Evolutionary conservation across 2,888 invertebrate species (phyloP).

Genomic region (Escarpia spicata): DNA sequence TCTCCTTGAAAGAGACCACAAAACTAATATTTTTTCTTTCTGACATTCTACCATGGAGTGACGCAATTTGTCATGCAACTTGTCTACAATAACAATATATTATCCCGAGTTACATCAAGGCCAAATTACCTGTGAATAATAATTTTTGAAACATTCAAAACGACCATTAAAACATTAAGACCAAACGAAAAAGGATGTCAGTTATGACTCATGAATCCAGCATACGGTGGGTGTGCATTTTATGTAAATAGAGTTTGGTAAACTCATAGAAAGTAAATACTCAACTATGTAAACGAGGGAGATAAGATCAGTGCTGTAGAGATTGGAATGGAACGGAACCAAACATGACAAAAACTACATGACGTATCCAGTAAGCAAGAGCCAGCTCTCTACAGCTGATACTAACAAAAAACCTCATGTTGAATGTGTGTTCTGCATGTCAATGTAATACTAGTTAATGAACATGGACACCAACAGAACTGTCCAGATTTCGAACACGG

Average conservation of each 20-base stretch:
- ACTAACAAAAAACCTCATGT: too few relatives aligned
- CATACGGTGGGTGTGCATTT: not conserved
- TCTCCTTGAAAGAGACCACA: not conserved
- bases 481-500: too few relatives aligned
- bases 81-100: not conserved
- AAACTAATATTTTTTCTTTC: not conserved
- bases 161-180: not conserved
- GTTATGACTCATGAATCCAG: not conserved
- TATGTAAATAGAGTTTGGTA: not conserved
- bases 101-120: not conserved
- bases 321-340: not conserved
- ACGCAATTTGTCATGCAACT: not conserved
- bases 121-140: not conserved
- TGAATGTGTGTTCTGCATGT: too few relatives aligned
- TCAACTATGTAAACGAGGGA: not conserved
- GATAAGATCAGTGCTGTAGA: not conserved
- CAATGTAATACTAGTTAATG: not conserved
- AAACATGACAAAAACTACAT: not conserved
- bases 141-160: not conserved
- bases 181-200: not conserved
- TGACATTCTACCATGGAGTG: not conserved
- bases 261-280: conserved; percentile 8
- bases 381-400: too few relatives aligned
- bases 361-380: not conserved
- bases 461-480: too few relatives aligned